Evolutionary conservation across 2,113 vertebrate species (phyloP), one percentile per base, ranked within the genome.

Genomic region (Todiramphus saurophagus): DNA sequence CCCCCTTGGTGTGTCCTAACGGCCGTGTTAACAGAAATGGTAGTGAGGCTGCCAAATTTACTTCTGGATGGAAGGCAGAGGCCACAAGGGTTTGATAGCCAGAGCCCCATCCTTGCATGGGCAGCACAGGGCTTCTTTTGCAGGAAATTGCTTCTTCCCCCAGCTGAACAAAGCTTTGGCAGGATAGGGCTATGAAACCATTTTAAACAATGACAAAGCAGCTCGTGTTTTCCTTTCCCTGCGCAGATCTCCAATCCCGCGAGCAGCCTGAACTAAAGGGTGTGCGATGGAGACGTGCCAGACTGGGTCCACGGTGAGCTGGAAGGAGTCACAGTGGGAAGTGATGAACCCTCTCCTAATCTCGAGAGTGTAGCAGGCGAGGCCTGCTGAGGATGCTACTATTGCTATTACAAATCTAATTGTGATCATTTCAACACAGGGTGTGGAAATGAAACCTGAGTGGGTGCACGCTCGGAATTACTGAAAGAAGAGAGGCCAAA

Each of bases 1-100:
- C 27, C 11, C 11, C 21, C 8, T 41, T 17, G 19, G 16, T 16
- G 10, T 24, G 16, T 50, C 58, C 48, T 33, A 30, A n/a, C 16
- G 10, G 16, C 66, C 77, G 5, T 21, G 53, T 7, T 35, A 67
- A 66, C n/a, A 66, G 31, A 53, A 73, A 33, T 58, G 33, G 12
- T 37, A 3, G 31, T 11, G 50, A n/a, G 8, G 31, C 19, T 27
- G n/a, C 28, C 39, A 56, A 33, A n/a, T 25, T 21, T 9, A 2
- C 7, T 48, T 25, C 10, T 12, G 33, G 37, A 24, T 78, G 64
- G 44, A 41, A 50, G 48, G 64, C 2, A 3, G 55, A 44, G 31
- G 7, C 2, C 0, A 0, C 5, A 1, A 10, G 27, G 15, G 50
- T 35, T 12, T 31, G 23, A 3, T 56, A 19, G 8, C 8, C 1